These are phyloP conservation scores for Apostichopus japonicus DNA, from an alignment of 35 echinoderm and acorn worm species.

Conservation along the genomic window DNA sequence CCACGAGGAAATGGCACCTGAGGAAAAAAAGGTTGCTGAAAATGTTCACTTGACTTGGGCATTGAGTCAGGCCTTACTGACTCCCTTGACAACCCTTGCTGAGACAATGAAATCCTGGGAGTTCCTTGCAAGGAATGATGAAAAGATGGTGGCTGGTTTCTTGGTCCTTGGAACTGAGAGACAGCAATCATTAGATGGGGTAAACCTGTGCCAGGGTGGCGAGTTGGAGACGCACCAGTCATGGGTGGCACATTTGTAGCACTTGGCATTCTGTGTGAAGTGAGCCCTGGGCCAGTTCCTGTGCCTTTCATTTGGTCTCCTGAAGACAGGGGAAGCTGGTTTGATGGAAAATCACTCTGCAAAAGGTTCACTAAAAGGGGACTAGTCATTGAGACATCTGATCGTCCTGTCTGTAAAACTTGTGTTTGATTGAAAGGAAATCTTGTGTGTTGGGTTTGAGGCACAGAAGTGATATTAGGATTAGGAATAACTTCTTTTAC, in stretches of 20 bases:
- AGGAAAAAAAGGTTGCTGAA: conserved; percentile 50
- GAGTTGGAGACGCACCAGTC: background rate
- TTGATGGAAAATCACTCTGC: conserved; percentile 89
- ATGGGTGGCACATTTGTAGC: background rate
- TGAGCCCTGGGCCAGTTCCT: background rate
- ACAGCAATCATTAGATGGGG: background rate
- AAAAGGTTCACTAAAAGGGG: conserved; percentile 92
- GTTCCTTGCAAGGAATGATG: conserved; percentile 11
- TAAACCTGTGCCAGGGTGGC: background rate
- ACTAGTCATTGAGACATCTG: conserved; percentile 89
- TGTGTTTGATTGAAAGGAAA: conserved; percentile 56
- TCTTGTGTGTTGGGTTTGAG: background rate
- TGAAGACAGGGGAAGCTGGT: conserved; percentile 72
- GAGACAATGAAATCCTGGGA: background rate
- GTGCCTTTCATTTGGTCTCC: conserved; percentile 25
- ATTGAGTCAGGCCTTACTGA: background rate
- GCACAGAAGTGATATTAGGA: background rate
- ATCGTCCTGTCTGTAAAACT: conserved; percentile 23
- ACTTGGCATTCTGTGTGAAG: conserved; percentile 23
- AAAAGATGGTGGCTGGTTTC: conserved; percentile 11
- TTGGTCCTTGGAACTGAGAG: conserved; percentile 9
- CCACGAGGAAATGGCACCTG: conserved; percentile 35
- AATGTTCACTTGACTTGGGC: conserved; percentile 20
- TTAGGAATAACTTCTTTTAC: conserved; percentile 12
- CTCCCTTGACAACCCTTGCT: background rate